phyloP scores from a whole-genome alignment of 2,797 vertebrate genomes.

The Labeo calbasu region DNA sequence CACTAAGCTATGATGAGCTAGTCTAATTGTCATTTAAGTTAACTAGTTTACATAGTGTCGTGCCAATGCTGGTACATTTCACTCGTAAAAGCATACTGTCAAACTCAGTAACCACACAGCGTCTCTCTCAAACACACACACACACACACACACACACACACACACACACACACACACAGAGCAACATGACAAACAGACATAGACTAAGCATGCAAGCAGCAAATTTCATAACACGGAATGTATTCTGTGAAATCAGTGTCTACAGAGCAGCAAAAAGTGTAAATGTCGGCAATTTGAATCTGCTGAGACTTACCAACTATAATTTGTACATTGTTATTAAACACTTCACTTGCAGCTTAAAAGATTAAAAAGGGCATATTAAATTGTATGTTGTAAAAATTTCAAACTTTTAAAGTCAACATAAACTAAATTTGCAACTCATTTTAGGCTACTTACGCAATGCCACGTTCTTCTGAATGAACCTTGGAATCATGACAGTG shows the following conservation, averaged over 20 bases:
- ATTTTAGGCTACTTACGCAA: background rate
- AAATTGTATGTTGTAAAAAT: background rate
- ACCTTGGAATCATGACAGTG: background rate
- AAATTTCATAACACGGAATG: slow-evolving; percentile 60
- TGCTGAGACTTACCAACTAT: slow-evolving; percentile 27
- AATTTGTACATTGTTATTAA: slow-evolving; percentile 21
- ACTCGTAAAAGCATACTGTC: slow-evolving; percentile 66
- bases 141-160: slow-evolving; percentile 17
- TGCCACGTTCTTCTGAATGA: background rate
- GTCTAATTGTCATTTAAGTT: slow-evolving; percentile 78
- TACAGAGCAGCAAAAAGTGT: slow-evolving; percentile 62
- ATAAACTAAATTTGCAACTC: background rate
- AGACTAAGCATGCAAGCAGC: slow-evolving; percentile 60
- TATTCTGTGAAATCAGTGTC: slow-evolving; percentile 58
- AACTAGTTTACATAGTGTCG: slow-evolving; percentile 74
- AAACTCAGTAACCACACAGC: slow-evolving; percentile 58
- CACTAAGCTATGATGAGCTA: slow-evolving; percentile 75
- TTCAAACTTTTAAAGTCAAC: slow-evolving; percentile 4
- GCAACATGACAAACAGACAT: slow-evolving; percentile 41
- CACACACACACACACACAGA: slow-evolving; percentile 16
- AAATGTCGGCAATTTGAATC: slow-evolving; percentile 38
- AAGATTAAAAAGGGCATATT: background rate
- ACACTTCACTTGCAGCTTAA: background rate
- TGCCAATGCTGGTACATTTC: slow-evolving; percentile 69
- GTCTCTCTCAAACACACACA: slow-evolving; percentile 16